Percentiles rank a stretch among this genome's conserved stretches.
Evolutionary conservation across 2,797 vertebrate genomes (phyloP).

Genomic region (Malurus splendens): DNA sequence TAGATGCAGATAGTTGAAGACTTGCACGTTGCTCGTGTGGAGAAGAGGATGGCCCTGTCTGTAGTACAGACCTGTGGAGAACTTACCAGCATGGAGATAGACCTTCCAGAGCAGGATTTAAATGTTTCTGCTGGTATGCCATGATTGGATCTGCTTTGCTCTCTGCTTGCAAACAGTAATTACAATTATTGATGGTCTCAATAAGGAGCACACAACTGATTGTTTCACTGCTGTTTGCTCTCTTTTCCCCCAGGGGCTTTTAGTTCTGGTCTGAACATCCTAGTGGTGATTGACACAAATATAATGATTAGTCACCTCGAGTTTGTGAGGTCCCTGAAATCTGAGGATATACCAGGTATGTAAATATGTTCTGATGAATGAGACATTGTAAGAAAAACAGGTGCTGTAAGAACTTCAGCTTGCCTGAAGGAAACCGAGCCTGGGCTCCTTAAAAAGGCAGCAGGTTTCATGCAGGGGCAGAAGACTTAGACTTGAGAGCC

Average conservation of each 20-base stretch:
- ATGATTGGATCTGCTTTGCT: neutral
- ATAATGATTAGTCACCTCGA: constrained; percentile 90
- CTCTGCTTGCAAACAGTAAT: neutral
- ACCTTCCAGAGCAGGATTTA: constrained; percentile 72
- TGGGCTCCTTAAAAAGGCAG: neutral
- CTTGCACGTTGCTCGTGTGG: constrained; percentile 81
- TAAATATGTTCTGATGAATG: neutral
- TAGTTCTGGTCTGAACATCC: constrained; percentile 67
- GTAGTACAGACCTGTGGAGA: constrained; percentile 81
- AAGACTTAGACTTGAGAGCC: neutral
- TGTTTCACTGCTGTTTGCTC: neutral
- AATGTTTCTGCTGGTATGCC: constrained; percentile 54
- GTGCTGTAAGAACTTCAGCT: neutral
- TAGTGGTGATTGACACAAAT: constrained; percentile 91
- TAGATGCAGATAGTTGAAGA: constrained; percentile 86
- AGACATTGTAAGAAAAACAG: neutral
- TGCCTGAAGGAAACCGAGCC: neutral
- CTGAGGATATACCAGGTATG: constrained; percentile 81
- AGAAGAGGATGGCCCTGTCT: constrained; percentile 77
- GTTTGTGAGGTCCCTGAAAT: constrained; percentile 81
- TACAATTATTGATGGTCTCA: neutral
- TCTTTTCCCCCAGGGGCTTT: constrained; percentile 56
- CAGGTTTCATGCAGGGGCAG: neutral
- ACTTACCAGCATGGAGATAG: constrained; percentile 89
- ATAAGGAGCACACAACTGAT: neutral